A percentile compares a stretch with the other conserved stretches of the same genome.
Evolutionary conservation across 2,888 invertebrate species (phyloP).

Genomic region (Alentia gelatinosa): DNA sequence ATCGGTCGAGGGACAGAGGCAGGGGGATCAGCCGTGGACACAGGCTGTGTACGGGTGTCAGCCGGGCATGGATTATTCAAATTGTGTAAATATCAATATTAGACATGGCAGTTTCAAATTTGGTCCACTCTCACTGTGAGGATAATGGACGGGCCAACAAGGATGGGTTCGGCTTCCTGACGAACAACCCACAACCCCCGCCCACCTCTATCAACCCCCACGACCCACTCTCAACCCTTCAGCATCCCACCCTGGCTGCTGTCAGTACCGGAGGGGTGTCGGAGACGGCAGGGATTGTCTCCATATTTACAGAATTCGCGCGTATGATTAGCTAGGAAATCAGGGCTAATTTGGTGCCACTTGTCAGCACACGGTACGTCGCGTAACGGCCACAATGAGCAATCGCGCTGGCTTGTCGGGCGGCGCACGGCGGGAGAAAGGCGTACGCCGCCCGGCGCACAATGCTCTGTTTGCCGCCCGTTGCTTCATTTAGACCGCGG

Average conservation of each 20-base stretch:
- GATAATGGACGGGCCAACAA: not conserved
- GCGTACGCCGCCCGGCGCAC: not conserved
- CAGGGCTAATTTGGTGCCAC: not conserved
- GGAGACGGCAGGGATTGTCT: not conserved
- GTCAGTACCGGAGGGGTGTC: not conserved
- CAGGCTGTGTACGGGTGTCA: not conserved
- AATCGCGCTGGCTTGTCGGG: not conserved
- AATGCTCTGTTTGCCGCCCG: not conserved
- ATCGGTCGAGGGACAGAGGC: not conserved
- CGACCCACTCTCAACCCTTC: not conserved
- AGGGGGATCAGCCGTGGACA: not conserved
- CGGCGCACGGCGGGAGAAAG: not conserved
- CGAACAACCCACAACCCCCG: not conserved
- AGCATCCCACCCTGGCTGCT: not conserved
- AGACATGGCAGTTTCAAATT: constrained; percentile 40
- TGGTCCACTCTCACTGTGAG: not conserved
- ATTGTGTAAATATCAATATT: constrained; percentile 40
- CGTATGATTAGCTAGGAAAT: not conserved
- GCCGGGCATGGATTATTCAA: constrained; percentile 33
- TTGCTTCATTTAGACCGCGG: not conserved
- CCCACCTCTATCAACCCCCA: not conserved
- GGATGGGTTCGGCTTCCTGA: not conserved
- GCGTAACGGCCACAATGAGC: constrained; percentile 21
- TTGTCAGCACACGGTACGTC: not conserved
- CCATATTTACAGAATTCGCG: not conserved